Conservation (phyloP, 2,888 invertebrate genomes). For the Dryocosmus kuriphilus region DNA sequence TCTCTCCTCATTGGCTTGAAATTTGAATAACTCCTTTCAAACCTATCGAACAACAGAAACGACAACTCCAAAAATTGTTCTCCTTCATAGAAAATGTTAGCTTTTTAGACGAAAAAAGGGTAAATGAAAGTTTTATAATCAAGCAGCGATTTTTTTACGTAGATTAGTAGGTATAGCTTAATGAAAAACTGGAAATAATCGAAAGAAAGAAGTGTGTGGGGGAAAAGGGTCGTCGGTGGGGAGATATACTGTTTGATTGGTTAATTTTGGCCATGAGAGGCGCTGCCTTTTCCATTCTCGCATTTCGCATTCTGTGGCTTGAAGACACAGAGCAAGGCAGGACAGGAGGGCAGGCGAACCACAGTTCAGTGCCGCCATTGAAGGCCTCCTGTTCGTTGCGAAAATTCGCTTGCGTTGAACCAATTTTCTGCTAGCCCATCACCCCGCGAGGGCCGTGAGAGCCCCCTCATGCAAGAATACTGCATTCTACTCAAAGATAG, state of each 20-base stretch:
- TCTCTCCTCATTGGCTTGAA: neutral
- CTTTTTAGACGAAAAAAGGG: too few species aligned
- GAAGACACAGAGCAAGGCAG: slow-evolving; percentile 71
- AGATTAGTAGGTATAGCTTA: too few species aligned
- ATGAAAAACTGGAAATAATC: too few species aligned
- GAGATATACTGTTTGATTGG: too few species aligned
- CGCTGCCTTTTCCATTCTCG: neutral
- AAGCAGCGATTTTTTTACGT: too few species aligned
- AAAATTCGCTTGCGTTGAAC: slow-evolving; percentile 68
- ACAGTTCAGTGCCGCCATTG: slow-evolving; percentile 79
- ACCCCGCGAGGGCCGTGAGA: slow-evolving; percentile 64
- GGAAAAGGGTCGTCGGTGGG: neutral
- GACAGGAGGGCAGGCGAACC: slow-evolving; percentile 75
- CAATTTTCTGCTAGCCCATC: slow-evolving; percentile 60
- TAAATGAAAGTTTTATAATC: too few species aligned
- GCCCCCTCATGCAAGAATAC: slow-evolving; percentile 77
- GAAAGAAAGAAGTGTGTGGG: too few species aligned
- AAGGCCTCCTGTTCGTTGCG: slow-evolving; percentile 74
- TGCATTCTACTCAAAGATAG: slow-evolving; percentile 94
- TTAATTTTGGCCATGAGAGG: too few species aligned
- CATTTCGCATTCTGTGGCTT: slow-evolving; percentile 58
- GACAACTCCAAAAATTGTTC: too few species aligned
- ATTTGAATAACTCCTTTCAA: too few species aligned
- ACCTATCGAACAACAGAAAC: too few species aligned
- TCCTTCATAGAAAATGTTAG: too few species aligned